phyloP scores from a whole-genome alignment of 2,113 vertebrate species.

The Thunnus maccoyii region DNA sequence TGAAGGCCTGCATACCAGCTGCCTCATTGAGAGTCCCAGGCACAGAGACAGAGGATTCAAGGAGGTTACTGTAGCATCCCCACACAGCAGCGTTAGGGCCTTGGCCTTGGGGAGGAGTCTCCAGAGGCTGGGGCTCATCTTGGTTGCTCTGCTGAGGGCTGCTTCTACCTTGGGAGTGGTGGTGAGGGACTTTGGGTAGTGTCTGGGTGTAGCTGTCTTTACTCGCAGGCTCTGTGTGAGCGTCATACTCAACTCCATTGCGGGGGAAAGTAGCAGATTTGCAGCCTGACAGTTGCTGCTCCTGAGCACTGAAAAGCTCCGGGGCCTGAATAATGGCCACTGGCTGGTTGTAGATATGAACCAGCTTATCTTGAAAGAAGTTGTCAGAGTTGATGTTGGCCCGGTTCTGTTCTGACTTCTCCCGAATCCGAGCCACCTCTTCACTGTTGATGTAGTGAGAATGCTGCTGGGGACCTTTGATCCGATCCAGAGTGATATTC shows the following conservation, averaged over 20 bases:
- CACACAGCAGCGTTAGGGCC: constrained; percentile 85
- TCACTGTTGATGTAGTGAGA: constrained; percentile 83
- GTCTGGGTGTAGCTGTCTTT: constrained; percentile 91
- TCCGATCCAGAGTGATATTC: constrained; percentile 72
- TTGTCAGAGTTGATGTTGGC: constrained; percentile 83
- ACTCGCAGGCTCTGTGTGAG: constrained; percentile 83
- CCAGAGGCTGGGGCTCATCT: constrained; percentile 85
- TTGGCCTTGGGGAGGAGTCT: constrained; percentile 86
- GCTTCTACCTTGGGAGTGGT: constrained; percentile 80
- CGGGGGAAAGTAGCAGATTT: constrained; percentile 93
- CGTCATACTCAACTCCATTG: constrained; percentile 85
- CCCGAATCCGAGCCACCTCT: constrained; percentile 77
- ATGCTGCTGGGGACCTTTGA: constrained; percentile 73
- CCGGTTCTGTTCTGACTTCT: constrained; percentile 83
- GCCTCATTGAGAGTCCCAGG: constrained; percentile 96
- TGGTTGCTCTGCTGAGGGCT: constrained; percentile 84
- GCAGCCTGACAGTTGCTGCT: constrained; percentile 84
- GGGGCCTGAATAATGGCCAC: constrained; percentile 91
- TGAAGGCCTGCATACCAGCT: constrained; percentile 90
- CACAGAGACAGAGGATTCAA: constrained; percentile 96
- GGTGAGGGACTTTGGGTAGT: constrained; percentile 88
- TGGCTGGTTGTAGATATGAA: constrained; percentile 92
- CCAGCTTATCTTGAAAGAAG: constrained; percentile 89
- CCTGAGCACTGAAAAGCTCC: constrained; percentile 88
- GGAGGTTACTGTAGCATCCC: constrained; percentile 91